A percentile compares a stretch with the other conserved stretches of the same genome.
Evolutionary conservation across 37 sponge, comb jelly and placozoan species (phyloP).

Genomic region (Chondrosia reniformis): DNA sequence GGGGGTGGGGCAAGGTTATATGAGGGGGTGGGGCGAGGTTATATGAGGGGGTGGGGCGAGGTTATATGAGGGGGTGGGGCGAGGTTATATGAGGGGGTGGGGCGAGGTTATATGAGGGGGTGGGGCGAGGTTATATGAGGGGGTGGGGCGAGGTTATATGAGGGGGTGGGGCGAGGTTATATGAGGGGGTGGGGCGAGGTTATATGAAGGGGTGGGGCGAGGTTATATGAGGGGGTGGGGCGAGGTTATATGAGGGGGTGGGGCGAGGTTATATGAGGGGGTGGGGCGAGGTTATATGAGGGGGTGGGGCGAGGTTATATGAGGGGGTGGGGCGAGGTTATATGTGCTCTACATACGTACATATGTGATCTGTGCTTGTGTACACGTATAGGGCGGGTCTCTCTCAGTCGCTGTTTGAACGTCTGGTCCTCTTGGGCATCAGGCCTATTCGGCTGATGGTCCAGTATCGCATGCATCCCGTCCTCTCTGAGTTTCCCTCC

Average conservation of each 20-base stretch:
- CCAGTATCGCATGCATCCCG: conserved; percentile 97
- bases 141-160: background rate
- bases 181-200: background rate
- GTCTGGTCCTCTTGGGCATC: conserved; percentile 81
- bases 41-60: background rate
- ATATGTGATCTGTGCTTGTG: background rate
- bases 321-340: background rate
- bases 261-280: background rate
- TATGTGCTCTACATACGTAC: background rate
- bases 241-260: background rate
- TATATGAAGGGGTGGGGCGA: background rate
- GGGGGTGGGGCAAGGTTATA: background rate
- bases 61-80: background rate
- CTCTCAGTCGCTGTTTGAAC: conserved; percentile 94
- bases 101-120: background rate
- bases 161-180: background rate
- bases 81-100: background rate
- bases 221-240: background rate
- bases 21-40: background rate
- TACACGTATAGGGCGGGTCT: conserved; percentile 72
- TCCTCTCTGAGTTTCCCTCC: conserved; percentile 88
- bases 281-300: background rate
- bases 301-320: background rate
- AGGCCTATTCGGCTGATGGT: conserved; percentile 80
- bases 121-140: background rate